These are phyloP conservation scores for Oceanodroma leucorhoa DNA, from an alignment of 2,797 vertebrate species.

Conservation along the genomic window DNA sequence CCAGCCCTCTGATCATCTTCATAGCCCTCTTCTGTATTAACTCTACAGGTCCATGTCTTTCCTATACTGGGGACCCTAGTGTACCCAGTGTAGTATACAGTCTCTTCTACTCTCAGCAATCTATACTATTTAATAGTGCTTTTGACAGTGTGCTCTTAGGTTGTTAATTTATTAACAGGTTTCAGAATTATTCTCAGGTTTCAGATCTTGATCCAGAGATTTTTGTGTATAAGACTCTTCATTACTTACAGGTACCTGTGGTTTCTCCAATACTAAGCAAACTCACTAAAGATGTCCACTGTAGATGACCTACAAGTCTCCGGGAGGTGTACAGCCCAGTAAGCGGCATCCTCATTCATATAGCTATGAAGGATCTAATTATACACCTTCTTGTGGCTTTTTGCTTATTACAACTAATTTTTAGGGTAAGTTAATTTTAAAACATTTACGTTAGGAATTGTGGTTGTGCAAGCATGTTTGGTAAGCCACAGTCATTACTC, in stretches of 20 bases:
- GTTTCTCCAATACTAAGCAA: not conserved
- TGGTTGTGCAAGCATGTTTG: accelerated
- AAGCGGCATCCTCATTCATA: not conserved
- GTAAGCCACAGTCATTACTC: not conserved
- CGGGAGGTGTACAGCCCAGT: not conserved
- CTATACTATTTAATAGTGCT: accelerated
- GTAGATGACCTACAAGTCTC: not conserved
- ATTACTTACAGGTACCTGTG: not conserved
- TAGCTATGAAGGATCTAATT: not conserved
- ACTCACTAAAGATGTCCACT: not conserved
- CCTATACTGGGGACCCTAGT: accelerated
- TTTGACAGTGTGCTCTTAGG: not conserved
- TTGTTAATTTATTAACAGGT: not conserved
- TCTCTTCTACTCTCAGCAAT: not conserved
- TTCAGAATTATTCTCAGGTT: not conserved
- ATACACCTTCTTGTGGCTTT: not conserved
- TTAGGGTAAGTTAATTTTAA: not conserved
- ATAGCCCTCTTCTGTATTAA: not conserved
- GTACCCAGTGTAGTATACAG: not conserved
- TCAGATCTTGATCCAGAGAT: not conserved
- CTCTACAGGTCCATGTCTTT: not conserved
- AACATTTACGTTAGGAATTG: not conserved
- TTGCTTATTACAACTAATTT: not conserved
- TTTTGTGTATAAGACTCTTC: not conserved
- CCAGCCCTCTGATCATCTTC: not conserved